Percentiles rank a stretch among this genome's conserved stretches.
phyloP scores from a whole-genome alignment of 2,797 vertebrate genomes.

The Manis pentadactyla region DNA sequence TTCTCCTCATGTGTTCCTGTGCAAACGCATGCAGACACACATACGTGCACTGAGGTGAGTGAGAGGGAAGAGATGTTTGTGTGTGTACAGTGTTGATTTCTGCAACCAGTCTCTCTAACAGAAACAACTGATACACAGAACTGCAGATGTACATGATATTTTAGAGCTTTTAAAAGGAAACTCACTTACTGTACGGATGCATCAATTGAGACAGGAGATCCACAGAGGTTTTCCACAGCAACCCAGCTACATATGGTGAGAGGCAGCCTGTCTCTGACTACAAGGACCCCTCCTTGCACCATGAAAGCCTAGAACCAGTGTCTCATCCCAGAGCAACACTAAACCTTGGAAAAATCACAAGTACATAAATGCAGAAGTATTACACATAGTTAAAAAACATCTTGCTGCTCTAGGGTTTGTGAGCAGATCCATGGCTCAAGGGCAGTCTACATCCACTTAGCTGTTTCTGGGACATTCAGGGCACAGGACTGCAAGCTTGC shows the following conservation, averaged over 20 bases:
- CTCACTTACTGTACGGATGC: background rate
- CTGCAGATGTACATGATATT: background rate
- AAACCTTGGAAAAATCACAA: background rate
- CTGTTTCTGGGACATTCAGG: background rate
- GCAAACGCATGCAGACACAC: background rate
- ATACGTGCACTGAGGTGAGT: background rate
- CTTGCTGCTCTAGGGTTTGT: background rate
- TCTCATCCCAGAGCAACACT: background rate
- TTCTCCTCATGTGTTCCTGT: background rate
- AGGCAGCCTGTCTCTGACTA: no score
- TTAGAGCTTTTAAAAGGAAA: background rate
- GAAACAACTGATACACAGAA: background rate
- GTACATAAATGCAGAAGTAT: background rate
- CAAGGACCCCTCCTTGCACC: background rate
- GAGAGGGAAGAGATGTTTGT: background rate
- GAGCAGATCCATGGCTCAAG: background rate
- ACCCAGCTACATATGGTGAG: background rate
- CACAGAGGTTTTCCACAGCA: background rate
- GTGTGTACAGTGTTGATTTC: background rate
- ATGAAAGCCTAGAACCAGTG: background rate
- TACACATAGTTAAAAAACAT: background rate
- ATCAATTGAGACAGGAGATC: background rate
- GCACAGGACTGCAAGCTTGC: background rate
- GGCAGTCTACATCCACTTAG: background rate
- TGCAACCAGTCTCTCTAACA: background rate